Percentiles rank a stretch among this genome's conserved stretches.
phyloP scores from a whole-genome alignment of 1,140 invertebrate genomes.

The Heliconius hermathena region DNA sequence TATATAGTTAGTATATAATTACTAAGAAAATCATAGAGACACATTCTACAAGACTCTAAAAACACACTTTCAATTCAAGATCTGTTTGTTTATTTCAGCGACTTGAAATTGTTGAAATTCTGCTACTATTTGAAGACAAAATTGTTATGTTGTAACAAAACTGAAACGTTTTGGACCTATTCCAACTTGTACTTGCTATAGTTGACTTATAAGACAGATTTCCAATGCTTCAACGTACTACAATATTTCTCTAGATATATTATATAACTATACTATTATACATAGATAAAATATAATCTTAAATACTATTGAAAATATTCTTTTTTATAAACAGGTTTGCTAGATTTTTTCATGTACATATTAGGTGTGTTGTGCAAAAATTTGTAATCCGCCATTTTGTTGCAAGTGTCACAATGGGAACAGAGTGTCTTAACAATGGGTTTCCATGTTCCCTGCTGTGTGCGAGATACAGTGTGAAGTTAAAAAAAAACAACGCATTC shows the following conservation, averaged over 20 bases:
- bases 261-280: background rate
- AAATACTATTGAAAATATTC: no score
- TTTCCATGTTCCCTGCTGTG: background rate
- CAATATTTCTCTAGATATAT: background rate
- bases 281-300: no score
- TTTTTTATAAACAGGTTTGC: no score
- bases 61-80: conserved; percentile 1
- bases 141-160: conserved; percentile 13
- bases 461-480: background rate
- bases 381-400: no score
- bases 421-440: background rate
- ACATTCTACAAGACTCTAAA: background rate
- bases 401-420: background rate
- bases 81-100: background rate
- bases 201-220: conserved; percentile 15
- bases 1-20: background rate
- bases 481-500: background rate
- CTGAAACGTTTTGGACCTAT: conserved; percentile 14
- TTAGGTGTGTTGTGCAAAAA: no score
- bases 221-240: background rate
- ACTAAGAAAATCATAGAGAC: background rate
- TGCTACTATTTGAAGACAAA: conserved; percentile 11
- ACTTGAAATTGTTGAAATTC: conserved; percentile 2
- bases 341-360: no score
- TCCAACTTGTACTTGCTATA: conserved; percentile 8